Base-by-base conservation (phyloP, 2,113 vertebrate species). In the Psammodynastes pulverulentus region DNA sequence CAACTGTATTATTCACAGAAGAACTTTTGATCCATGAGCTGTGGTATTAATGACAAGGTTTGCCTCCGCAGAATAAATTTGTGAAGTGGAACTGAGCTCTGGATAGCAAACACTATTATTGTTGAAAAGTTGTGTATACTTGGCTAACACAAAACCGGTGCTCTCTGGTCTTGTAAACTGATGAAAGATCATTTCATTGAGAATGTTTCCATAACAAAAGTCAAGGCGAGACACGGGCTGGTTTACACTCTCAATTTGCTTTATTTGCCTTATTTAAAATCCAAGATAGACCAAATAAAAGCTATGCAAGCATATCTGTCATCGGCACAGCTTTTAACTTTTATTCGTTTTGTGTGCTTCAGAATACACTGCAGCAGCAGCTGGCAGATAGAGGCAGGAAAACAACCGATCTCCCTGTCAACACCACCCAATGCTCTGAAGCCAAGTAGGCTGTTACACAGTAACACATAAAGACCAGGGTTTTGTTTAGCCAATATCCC, bases 271-370 rank as follows among this genome's bases (percentile, higher is more conserved):
- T 97, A 97, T 95, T 95, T 53, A 15, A 90, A 97, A 95, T 23
- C 92, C 94, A 94, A 90, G 96, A 97, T 97, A 97, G 95, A 97
- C 97, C 98, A 97, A 94, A 95, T 94, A 96, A 97, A 94, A 97
- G 97, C 98, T 98, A 98, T 96, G 90, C 97, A 97, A 97, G 98
- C 98, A 96, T 98, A 98, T 98, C 99, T 98, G 97, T 99, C 98
- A 98, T 96, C 98, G 95, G 93, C 94, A 94, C 95, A 96, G 96
- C 96, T 96, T 97, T 96, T 95, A 97, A 97, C 96, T 85, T 97
- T 98, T 98, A 96, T 97, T 98, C 97, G 96, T 97, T 98, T 98
- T 93, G 94, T 96, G 93, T 93, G 95, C 95, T 95, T 88, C 48
- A 92, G 97, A 97, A 96, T 97, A 97, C 97, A 97, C 97, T 96